Conservation (phyloP, 2,113 vertebrate species). For the Crotalus tigris region DNA sequence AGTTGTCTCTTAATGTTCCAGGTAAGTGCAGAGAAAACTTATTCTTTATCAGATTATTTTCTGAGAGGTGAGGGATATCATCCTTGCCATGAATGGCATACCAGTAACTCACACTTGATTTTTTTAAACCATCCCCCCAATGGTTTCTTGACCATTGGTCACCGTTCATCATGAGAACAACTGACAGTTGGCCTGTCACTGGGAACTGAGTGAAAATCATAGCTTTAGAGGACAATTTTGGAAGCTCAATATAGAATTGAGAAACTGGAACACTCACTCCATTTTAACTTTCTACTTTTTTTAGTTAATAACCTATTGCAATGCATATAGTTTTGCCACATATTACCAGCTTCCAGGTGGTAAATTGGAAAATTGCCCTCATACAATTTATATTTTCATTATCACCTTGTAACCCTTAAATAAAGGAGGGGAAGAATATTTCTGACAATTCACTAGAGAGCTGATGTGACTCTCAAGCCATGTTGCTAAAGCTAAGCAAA, state of each 20-base stretch:
- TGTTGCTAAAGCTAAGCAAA: background rate
- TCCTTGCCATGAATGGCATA: background rate
- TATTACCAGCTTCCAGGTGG: background rate
- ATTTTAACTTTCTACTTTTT: background rate
- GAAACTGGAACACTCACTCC: background rate
- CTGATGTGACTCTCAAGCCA: background rate
- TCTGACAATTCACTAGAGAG: background rate
- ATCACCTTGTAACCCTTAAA: background rate
- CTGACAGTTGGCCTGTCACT: background rate
- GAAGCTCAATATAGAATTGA: background rate
- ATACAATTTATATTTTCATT: background rate
- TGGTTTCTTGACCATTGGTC: background rate
- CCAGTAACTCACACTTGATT: background rate
- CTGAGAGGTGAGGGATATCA: background rate
- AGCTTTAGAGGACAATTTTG: background rate
- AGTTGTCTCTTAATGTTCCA: background rate
- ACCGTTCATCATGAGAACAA: background rate
- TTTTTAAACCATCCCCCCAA: background rate
- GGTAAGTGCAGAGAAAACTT: background rate
- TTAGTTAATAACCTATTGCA: background rate
- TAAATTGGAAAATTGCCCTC: background rate
- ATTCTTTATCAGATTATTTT: background rate
- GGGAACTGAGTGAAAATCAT: background rate
- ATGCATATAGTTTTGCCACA: background rate
- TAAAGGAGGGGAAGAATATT: background rate